phyloP scores from a whole-genome alignment of 1,140 invertebrate species.

The Orius insidiosus region DNA sequence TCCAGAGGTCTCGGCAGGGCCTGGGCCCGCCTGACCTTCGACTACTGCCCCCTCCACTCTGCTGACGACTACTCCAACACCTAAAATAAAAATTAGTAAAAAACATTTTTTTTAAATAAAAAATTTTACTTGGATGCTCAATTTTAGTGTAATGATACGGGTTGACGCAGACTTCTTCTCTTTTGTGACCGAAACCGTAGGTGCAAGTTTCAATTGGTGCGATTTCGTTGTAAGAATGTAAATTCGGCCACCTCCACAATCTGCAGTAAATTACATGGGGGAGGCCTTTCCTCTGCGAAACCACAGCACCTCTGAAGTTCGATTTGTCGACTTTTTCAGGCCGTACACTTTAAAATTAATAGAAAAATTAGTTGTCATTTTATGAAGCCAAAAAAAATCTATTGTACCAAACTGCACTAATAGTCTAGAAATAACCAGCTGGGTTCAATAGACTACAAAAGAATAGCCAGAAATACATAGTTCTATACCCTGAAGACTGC shows the following conservation, averaged over 20 bases:
- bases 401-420: too few relatives aligned
- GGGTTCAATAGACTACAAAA: too few relatives aligned
- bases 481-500: too few relatives aligned
- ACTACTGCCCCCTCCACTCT: constrained; percentile 16
- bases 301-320: constrained; percentile 27
- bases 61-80: constrained; percentile 15
- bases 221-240: constrained; percentile 90
- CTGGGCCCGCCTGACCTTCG: constrained; percentile 17
- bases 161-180: constrained; percentile 90
- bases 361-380: constrained; percentile 3
- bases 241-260: constrained; percentile 93
- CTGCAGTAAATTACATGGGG: constrained; percentile 93
- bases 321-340: constrained; percentile 24
- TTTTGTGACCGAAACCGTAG: constrained; percentile 76
- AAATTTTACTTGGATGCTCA: constrained; percentile 68
- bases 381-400: too few relatives aligned
- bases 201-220: constrained; percentile 79
- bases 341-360: constrained; percentile 32
- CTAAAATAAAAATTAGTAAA: too few relatives aligned
- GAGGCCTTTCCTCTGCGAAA: constrained; percentile 67
- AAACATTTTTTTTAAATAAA: too few relatives aligned
- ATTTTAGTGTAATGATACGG: constrained; percentile 90
- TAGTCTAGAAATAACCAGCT: too few relatives aligned
- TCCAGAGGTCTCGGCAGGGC: constrained; percentile 71
- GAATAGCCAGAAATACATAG: too few relatives aligned